phyloP scores from a whole-genome alignment of 2,113 vertebrate species.

The Lates calcarifer region DNA sequence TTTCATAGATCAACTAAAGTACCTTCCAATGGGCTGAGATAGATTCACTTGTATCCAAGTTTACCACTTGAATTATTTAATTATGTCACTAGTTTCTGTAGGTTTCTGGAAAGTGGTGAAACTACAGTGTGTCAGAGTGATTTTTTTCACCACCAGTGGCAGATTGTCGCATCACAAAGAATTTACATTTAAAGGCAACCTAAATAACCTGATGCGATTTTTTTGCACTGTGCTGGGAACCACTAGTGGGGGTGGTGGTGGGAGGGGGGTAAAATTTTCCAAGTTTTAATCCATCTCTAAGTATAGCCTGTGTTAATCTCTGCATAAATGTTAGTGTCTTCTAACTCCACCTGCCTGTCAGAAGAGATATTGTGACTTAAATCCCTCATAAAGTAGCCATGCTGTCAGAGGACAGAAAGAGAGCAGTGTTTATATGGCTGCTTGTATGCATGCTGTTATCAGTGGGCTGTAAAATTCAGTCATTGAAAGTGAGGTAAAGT shows the following conservation, averaged over 20 bases:
- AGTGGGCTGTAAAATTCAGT: conserved; percentile 10
- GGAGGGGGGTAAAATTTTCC: no score
- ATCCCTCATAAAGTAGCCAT: background rate
- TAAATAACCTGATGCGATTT: no score
- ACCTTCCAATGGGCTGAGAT: background rate
- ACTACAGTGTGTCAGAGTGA: no score
- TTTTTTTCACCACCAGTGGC: no score
- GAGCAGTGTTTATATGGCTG: background rate
- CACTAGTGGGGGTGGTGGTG: no score
- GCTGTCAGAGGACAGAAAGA: conserved; percentile 15
- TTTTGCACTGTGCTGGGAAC: no score
- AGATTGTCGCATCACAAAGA: no score
- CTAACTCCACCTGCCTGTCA: background rate
- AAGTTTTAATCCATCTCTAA: background rate
- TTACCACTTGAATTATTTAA: no score
- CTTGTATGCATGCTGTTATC: background rate
- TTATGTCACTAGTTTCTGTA: no score
- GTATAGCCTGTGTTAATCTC: background rate
- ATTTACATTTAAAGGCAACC: no score
- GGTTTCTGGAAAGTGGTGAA: no score
- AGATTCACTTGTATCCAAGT: no score
- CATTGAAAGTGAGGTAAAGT: conserved; percentile 21
- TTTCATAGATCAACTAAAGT: background rate
- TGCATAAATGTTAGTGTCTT: background rate
- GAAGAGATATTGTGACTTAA: background rate